Conservation (phyloP, 1,140 invertebrate genomes). For the Macrotrachela quadricornifera region DNA sequence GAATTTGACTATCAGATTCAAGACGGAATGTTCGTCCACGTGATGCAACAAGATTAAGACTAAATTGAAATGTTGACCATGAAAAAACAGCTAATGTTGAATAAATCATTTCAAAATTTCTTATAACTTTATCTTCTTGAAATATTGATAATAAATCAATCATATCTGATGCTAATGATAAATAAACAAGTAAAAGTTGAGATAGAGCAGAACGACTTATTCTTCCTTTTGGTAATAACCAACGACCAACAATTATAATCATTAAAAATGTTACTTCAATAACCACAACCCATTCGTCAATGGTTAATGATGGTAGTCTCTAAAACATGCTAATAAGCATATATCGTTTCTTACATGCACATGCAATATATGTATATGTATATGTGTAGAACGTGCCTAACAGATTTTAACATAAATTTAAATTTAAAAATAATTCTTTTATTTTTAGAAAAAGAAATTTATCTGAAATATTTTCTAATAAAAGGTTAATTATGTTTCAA, state of each 20-base stretch:
- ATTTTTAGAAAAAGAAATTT: too few species aligned
- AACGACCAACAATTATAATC: conserved; percentile 6
- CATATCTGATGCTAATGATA: conserved; percentile 7
- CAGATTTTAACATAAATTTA: too few species aligned
- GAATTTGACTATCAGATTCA: too few species aligned
- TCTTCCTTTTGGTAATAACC: conserved; percentile 9
- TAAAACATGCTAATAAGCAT: too few species aligned
- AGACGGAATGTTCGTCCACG: conserved; percentile 3
- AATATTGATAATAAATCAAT: conserved; percentile 5
- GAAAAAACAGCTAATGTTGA: conserved; percentile 5
- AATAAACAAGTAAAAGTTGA: conserved; percentile 8
- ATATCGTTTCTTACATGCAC: too few species aligned
- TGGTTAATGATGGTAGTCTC: too few species aligned
- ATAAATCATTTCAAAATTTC: conserved; percentile 1
- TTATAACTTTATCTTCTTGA: conserved; percentile 2
- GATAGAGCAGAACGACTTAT: conserved; percentile 4
- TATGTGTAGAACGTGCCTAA: too few species aligned
- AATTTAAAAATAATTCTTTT: too few species aligned
- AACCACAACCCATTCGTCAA: not conserved
- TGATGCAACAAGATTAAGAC: conserved; percentile 5
- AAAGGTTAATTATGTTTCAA: too few species aligned
- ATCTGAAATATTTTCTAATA: too few species aligned
- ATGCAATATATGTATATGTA: too few species aligned
- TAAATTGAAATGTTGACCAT: conserved; percentile 7
- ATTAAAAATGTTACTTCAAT: conserved; percentile 6